phyloP scores from a whole-genome alignment of 2,113 vertebrate genomes.

The Tamias sibiricus region DNA sequence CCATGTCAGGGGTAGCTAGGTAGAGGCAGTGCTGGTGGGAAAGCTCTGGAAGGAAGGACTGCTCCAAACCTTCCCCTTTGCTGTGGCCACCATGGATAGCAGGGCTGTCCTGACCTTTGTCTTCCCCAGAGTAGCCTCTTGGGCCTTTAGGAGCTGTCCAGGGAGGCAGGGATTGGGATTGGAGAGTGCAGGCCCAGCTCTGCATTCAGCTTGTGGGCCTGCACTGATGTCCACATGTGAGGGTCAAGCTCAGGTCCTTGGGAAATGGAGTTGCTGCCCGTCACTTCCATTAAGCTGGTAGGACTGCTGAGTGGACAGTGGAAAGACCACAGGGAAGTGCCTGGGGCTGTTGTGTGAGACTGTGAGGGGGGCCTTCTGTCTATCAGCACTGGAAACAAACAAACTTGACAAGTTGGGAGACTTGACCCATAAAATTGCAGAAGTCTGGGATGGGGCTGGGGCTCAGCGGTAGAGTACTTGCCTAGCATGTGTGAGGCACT shows the following conservation, averaged over 20 bases:
- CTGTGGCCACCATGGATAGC: neutral
- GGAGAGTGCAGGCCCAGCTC: neutral
- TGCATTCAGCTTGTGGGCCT: neutral
- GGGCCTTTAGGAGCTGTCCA: neutral
- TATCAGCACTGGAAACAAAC: neutral
- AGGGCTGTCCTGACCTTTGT: neutral
- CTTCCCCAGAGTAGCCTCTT: neutral
- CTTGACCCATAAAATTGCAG: neutral
- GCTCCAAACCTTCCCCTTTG: neutral
- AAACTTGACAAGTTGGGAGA: neutral
- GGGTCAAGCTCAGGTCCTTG: neutral
- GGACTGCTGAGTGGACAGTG: fast-evolving
- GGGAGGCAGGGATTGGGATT: neutral
- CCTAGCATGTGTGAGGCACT: too few relatives aligned
- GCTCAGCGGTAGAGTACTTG: too few relatives aligned
- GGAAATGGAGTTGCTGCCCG: neutral
- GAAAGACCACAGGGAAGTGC: neutral
- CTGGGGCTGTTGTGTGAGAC: fast-evolving
- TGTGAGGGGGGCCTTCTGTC: neutral
- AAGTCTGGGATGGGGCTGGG: neutral
- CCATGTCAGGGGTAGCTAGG: neutral
- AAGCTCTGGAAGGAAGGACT: neutral
- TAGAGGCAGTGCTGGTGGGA: neutral
- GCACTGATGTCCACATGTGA: neutral
- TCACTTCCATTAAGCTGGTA: neutral